Base-by-base conservation (phyloP, 2,888 invertebrate genomes). In the Luperina testacea region DNA sequence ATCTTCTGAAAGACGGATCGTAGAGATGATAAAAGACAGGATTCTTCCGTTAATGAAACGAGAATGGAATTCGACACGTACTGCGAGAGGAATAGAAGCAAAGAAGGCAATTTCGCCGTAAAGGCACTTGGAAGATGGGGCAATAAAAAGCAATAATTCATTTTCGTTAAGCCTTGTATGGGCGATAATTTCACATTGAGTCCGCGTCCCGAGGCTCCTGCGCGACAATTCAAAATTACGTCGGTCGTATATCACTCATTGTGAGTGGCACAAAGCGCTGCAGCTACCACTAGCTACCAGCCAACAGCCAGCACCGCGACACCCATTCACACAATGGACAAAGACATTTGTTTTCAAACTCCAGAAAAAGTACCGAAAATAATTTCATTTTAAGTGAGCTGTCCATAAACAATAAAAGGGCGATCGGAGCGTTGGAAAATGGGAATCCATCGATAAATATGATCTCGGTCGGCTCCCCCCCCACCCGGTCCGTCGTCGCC, bases 231-330 rank as follows among this genome's bases (percentile, higher is more conserved):
- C 94, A 92, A 94, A 95, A 95, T 94, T 94, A 95, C 94, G 94
- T 94, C 95, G 94, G 93, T 95, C 96, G 95, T 97, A 96, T 96
- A 97, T 96, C 96, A 96, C 95, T 96, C 96, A 96, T 96, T 96
- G 96, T 96, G 96, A 95, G 94, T 92, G 94, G 93, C 94, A 96
- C 96, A 96, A 96, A 94, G 95, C 93, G 90, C 90, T 86, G 89
- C 87, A 91, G 95, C 96, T 95, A 94, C 95, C 94, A 94, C 90
- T 91, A 90, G 95, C 96, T 94, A 94, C 95, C 94, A 94, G 89
- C 94, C 92, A 92, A 90, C 91, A 92, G 92, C 91, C 92, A 92
- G 91, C 91, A 91, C 91, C 91, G 88, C 91, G 90, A 92, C 91
- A 91, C 90, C 94, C 96, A 95, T 94, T 94, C 95, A 95, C 93